A percentile compares a stretch with the other conserved stretches of the same genome.
Evolutionary conservation across 2,888 invertebrate genomes (phyloP).

Genomic region (Andrena praecox): DNA sequence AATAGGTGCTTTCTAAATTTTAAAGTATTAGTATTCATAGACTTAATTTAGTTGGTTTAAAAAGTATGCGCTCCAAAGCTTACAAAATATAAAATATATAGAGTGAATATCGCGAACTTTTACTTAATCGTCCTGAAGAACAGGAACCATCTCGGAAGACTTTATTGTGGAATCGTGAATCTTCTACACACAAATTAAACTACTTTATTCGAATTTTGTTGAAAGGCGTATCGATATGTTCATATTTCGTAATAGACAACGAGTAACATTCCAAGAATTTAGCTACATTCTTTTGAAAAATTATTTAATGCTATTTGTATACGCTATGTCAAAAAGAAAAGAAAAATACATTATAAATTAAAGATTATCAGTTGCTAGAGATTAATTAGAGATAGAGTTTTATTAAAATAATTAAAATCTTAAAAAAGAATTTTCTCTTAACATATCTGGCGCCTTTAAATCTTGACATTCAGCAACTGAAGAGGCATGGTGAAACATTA

Average conservation of each 20-base stretch:
- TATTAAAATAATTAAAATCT: background rate
- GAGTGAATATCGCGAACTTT: background rate
- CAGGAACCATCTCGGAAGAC: constrained; percentile 22
- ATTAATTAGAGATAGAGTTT: background rate
- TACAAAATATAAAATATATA: no score
- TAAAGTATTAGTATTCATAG: background rate
- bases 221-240: no score
- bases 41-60: background rate
- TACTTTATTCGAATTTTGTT: background rate
- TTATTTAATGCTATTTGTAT: no score
- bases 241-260: no score
- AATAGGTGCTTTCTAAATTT: background rate
- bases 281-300: no score
- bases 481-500: background rate
- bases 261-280: no score
- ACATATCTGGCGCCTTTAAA: constrained; percentile 7
- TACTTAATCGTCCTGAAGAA: constrained; percentile 8
- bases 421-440: background rate
- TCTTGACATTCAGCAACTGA: background rate
- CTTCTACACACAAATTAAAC: background rate
- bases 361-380: no score
- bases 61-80: background rate
- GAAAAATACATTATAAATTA: no score
- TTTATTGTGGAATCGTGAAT: background rate
- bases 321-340: no score